phyloP scores from a whole-genome alignment of 2,113 vertebrate species.

The Entelurus aequoreus region DNA sequence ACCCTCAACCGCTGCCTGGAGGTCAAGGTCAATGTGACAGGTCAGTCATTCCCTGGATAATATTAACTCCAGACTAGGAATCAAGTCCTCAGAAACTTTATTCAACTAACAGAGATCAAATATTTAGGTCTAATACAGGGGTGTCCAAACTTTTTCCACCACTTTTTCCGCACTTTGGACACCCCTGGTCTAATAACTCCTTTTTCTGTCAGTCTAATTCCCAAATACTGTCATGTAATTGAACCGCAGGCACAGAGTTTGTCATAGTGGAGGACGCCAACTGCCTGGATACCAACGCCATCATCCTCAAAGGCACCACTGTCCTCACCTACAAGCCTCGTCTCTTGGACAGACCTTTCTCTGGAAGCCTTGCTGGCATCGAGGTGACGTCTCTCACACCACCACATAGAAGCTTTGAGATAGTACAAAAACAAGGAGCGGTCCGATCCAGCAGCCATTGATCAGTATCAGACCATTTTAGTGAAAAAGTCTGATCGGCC shows the following conservation, averaged over 20 bases:
- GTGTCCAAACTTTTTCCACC: too few species aligned
- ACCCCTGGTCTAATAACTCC: too few species aligned
- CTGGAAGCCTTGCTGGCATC: constrained; percentile 88
- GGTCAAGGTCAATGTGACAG: constrained; percentile 93
- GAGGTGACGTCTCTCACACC: constrained; percentile 74
- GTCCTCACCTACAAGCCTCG: constrained; percentile 97
- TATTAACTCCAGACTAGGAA: background rate
- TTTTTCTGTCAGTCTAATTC: constrained; percentile 3
- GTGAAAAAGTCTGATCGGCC: too few species aligned
- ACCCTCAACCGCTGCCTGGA: constrained; percentile 83
- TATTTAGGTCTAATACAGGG: too few species aligned
- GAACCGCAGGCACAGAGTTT: constrained; percentile 88
- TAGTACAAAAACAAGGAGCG: background rate
- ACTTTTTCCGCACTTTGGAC: too few species aligned
- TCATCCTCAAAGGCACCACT: constrained; percentile 95
- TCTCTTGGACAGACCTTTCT: constrained; percentile 88
- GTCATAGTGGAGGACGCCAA: constrained; percentile 93
- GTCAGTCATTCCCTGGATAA: constrained; percentile 54
- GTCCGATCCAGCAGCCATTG: too few species aligned
- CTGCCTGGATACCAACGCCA: constrained; percentile 84
- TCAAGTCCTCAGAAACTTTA: background rate
- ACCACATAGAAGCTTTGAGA: background rate
- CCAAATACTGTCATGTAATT: too few species aligned
- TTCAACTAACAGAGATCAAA: background rate
- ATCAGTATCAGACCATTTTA: too few species aligned